Base-by-base conservation (phyloP, 2,888 invertebrate species). In the Lymantria monacha region DNA sequence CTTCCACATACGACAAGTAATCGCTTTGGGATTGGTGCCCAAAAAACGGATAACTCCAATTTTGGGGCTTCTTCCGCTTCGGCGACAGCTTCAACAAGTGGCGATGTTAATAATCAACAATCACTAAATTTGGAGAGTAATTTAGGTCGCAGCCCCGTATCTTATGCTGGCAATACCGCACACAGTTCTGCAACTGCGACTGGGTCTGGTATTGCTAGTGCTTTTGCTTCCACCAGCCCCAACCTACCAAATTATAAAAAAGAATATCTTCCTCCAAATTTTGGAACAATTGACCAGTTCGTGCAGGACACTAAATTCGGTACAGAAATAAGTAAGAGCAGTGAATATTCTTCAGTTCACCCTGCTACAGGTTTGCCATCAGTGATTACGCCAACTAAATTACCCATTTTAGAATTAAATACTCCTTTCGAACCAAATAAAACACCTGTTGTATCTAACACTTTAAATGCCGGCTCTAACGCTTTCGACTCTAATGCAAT, bases 321-420 rank as follows among this genome's bases (percentile, higher is more conserved):
- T 3, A 36, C 36, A 36, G 36, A 2, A 22, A 22, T 5, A 7
- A 36, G 36, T 36, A 11, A 11, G 7, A 36, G 1, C 36, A 36
- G 36, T 5, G 36, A 36, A 7, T 36, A 22, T 36, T 36, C 36
- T 2, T 36, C 14, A 49, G 43, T n/a, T 51, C 49, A 9, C 1
- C 8, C 40, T 40, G n/a, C n/a, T 3, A 12, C 15, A 14, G 44
- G 44, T 36, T 14, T n/a, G 3, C 9, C 43, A 12, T 22, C 22
- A 12, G 14, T 13, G 14, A 22, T 14, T 10, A 33, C 15, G 30
- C 66, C 74, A 7, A 79, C 79, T 5, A 65, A 68, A 46, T 61
- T 74, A 41, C 83, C 83, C 31, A 63, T 71, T 41, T 70, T 63
- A 51, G 81, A 78, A 57, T 61, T 81, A 31, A 78, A 79, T 9